Evolutionary conservation across 2,888 invertebrate genomes (phyloP).

Genomic region (Vannuccia rotundouncinata): DNA sequence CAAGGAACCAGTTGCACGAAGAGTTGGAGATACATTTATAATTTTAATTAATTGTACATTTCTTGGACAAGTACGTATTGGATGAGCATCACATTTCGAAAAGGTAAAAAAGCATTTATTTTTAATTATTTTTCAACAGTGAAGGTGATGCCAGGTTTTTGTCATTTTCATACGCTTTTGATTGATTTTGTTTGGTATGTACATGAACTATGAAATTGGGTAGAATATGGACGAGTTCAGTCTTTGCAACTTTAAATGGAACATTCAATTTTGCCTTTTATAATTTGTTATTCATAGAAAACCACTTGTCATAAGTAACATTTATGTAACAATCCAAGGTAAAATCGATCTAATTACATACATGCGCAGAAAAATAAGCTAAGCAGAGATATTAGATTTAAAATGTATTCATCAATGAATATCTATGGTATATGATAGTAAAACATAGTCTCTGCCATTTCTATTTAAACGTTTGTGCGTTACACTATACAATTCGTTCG

Average conservation of each 20-base stretch:
- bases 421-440: no score
- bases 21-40: background rate
- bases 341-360: no score
- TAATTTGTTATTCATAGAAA: constrained; percentile 13
- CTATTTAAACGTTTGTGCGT: no score
- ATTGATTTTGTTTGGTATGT: constrained; percentile 10
- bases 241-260: constrained; percentile 12
- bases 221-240: constrained; percentile 16
- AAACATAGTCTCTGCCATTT: no score
- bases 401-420: no score
- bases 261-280: constrained; percentile 18
- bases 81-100: background rate
- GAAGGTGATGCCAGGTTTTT: constrained; percentile 19
- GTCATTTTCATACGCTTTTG: constrained; percentile 21
- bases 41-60: background rate
- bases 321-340: no score
- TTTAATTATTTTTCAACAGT: no score
- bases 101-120: background rate
- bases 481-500: no score
- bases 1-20: background rate
- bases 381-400: no score
- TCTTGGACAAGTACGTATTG: background rate
- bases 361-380: no score
- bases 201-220: constrained; percentile 17
- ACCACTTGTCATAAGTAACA: constrained; percentile 20